Evolutionary conservation across 2,113 vertebrate species (phyloP).

Genomic region (Pantherophis guttatus): DNA sequence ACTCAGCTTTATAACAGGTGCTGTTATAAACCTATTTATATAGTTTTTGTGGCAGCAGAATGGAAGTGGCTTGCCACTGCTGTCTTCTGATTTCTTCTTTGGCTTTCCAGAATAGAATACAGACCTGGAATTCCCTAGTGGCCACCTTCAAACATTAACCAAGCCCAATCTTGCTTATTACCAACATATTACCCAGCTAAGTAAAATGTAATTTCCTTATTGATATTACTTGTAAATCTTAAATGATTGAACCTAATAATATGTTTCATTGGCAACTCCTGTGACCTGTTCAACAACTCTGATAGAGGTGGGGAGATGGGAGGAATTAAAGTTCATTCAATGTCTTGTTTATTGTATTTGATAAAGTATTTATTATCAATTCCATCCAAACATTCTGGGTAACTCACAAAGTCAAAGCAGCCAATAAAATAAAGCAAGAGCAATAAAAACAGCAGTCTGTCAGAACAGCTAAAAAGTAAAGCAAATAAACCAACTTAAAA

Average conservation of each 20-base stretch:
- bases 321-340: background rate
- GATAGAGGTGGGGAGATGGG: background rate
- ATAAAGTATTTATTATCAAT: background rate
- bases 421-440: background rate
- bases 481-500: background rate
- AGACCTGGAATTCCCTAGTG: background rate
- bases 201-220: background rate
- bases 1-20: background rate
- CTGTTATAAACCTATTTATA: background rate
- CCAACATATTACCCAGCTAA: background rate
- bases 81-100: background rate
- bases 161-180: background rate
- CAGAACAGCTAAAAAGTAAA: background rate
- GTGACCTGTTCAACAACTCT: background rate
- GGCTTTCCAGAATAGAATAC: background rate
- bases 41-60: background rate
- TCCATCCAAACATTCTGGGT: background rate
- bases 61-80: background rate
- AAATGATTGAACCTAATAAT: background rate
- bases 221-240: background rate
- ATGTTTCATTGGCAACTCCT: background rate
- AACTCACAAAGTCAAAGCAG: background rate
- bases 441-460: background rate
- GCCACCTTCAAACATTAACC: background rate
- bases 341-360: background rate